phyloP scores from a whole-genome alignment of 2,888 invertebrate genomes.

The Leptinotarsa haldemani region DNA sequence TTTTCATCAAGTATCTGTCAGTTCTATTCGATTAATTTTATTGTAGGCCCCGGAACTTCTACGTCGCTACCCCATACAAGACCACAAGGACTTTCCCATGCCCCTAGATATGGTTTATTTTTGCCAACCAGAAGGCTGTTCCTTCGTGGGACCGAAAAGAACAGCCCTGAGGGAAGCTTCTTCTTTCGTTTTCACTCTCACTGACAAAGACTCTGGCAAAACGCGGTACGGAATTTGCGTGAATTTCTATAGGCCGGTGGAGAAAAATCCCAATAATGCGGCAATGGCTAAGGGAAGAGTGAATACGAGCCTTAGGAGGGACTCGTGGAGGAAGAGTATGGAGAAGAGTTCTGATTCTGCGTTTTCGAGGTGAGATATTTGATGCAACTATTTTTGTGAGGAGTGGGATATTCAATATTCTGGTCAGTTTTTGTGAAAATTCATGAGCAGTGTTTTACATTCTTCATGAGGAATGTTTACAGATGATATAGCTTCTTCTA shows the following conservation, averaged over 20 bases:
- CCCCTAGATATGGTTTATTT: constrained; percentile 99
- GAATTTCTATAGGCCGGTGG: constrained; percentile 96
- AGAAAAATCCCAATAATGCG: constrained; percentile 67
- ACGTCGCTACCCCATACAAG: constrained; percentile 93
- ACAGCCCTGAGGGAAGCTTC: constrained; percentile 89
- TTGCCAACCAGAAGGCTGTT: constrained; percentile 99
- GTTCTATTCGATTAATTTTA: neutral
- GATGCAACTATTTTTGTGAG: no score
- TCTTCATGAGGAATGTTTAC: no score
- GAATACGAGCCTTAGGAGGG: constrained; percentile 77
- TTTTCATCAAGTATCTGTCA: no score
- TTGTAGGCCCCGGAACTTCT: constrained; percentile 90
- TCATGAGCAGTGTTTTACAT: no score
- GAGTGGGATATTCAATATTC: no score
- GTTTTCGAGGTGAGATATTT: constrained; percentile 80
- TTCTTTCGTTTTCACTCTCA: constrained; percentile 97
- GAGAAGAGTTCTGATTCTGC: constrained; percentile 93
- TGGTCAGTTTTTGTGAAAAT: no score
- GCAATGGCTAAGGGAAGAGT: constrained; percentile 63
- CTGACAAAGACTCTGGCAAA: constrained; percentile 97
- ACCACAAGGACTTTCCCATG: constrained; percentile 96
- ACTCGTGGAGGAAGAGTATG: constrained; percentile 92
- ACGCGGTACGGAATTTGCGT: constrained; percentile 97
- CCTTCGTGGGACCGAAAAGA: constrained; percentile 88
- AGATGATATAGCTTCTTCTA: no score